Evolutionary conservation across 2,888 invertebrate genomes (phyloP).

Genomic region (Aleiodes leptofemur): DNA sequence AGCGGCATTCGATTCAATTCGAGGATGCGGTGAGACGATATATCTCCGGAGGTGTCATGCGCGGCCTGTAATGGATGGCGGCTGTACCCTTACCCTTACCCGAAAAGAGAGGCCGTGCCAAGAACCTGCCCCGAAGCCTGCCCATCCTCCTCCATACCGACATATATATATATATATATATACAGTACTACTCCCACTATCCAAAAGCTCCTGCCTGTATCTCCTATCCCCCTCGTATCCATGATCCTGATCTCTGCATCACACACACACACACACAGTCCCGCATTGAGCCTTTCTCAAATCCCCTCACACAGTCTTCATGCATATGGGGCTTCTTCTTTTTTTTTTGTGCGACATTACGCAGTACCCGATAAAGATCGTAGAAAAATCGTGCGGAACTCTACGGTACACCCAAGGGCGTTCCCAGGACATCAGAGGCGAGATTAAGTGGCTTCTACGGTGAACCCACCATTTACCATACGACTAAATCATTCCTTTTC

Average conservation of each 20-base stretch:
- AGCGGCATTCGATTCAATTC: conserved; percentile 74
- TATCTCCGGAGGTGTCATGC: conserved; percentile 74
- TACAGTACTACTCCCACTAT: conserved; percentile 40
- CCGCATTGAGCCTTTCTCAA: conserved; percentile 33
- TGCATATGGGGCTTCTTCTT: conserved; percentile 42
- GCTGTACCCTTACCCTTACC: conserved; percentile 72
- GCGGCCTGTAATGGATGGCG: conserved; percentile 73
- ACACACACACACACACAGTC: conserved; percentile 19
- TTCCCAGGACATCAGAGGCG: conserved; percentile 32
- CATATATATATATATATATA: conserved; percentile 56
- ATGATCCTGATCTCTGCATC: conserved; percentile 53
- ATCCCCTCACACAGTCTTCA: conserved; percentile 25
- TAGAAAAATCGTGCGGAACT: conserved; percentile 46
- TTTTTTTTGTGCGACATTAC: conserved; percentile 57
- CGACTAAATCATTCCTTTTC: conserved; percentile 11
- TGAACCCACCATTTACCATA: conserved; percentile 5
- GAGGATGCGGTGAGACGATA: conserved; percentile 74
- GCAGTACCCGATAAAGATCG: conserved; percentile 59
- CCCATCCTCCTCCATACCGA: conserved; percentile 57
- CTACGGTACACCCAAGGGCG: conserved; percentile 46
- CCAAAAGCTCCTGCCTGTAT: conserved; percentile 41
- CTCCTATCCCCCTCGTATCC: conserved; percentile 43
- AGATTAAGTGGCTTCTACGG: conserved; percentile 12
- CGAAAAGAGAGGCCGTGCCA: conserved; percentile 71
- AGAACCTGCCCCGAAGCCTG: conserved; percentile 63